Base-by-base conservation (phyloP, 2,888 invertebrate species). In the Drosophila borealis region DNA sequence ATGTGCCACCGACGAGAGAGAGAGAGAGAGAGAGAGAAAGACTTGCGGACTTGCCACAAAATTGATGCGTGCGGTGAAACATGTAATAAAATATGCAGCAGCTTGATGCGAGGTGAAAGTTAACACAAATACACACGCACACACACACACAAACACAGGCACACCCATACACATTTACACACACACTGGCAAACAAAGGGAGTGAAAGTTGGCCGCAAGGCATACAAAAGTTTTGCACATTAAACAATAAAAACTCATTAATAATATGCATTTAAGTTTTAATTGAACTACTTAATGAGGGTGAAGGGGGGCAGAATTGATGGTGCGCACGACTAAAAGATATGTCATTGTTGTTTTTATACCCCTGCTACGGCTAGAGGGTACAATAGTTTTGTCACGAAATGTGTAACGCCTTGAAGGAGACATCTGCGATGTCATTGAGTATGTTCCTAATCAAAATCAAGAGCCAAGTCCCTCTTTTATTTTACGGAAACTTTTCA, bases 161-260 rank as follows among this genome's bases (percentile, higher is more conserved):
- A 25, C 19, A 46, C 13, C 14, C 34, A 29, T 14, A n/a, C 36
- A 33, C 21, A 19, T 3, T n/a, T n/a, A n/a, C 17, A 2, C 17
- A 29, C 4, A 0, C 8, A 45, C 33, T 42, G 33, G 2, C 34
- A 55, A 21, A 44, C 33, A 55, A 34, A 44, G 36, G n/a, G 29
- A 50, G 41, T 29, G 56, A 67, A 64, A 67, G 66, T 66, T 63
- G n/a, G 59, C 85, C 79, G 76, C 70, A 49, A 81, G 81, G 71
- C 70, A 41, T 17, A 71, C 45, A 78, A 69, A 80, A 66, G 56
- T 87, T 80, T 73, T 70, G 56, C 74, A 61, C 87, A 72, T 84
- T 84, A 75, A 79, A 85, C 88, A 85, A 85, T 85, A 85, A 85
- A 88, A 85, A 82, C 88, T 88, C 85, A 85, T 85, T 85, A 88